A percentile compares a stretch with the other conserved stretches of the same genome.
Conservation (phyloP, 2,888 invertebrate genomes). For the Mythimna loreyi region DNA sequence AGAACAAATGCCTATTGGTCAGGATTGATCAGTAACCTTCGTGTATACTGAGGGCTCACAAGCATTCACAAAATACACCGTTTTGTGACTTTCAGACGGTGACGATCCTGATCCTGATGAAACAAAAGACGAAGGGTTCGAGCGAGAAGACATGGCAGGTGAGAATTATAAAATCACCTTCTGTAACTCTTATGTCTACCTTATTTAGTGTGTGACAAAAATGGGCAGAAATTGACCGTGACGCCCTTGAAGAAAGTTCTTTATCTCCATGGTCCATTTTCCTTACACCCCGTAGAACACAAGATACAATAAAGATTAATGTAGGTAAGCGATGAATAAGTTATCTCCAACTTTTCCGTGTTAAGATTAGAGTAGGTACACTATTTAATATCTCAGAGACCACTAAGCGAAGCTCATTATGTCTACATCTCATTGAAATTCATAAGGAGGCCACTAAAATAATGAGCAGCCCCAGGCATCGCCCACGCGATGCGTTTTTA, state of each 20-base stretch:
- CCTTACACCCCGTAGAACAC: neutral
- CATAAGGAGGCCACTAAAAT: constrained; percentile 88
- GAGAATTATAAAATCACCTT: constrained; percentile 41
- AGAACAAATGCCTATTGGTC: neutral
- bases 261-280: no score
- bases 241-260: no score
- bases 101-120: constrained; percentile 66
- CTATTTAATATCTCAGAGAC: constrained; percentile 74
- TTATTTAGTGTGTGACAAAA: neutral
- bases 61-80: neutral
- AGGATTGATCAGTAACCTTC: neutral
- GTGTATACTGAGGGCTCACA: neutral
- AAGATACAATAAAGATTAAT: constrained; percentile 47
- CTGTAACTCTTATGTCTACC: neutral
- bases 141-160: constrained; percentile 74
- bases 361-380: constrained; percentile 65
- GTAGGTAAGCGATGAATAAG: constrained; percentile 57
- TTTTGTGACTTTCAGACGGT: constrained; percentile 62
- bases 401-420: constrained; percentile 77
- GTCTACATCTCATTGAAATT: constrained; percentile 88
- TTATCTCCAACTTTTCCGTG: constrained; percentile 50
- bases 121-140: constrained; percentile 68
- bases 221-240: no score
- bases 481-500: constrained; percentile 88
- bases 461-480: constrained; percentile 78